These are phyloP conservation scores for Agrilus planipennis DNA, from an alignment of 1,140 invertebrate genomes.

Conservation along the genomic window DNA sequence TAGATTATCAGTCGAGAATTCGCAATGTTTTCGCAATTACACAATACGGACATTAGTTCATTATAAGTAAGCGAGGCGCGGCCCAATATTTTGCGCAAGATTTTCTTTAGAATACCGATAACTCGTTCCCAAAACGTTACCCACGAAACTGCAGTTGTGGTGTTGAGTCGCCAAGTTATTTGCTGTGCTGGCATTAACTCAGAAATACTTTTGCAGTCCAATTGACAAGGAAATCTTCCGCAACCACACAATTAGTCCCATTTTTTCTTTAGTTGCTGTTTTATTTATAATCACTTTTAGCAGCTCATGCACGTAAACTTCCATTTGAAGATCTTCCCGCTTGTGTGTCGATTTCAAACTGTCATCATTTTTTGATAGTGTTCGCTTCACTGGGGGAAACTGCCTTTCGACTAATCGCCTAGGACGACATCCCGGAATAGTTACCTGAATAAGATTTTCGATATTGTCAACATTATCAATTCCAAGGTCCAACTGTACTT, in stretches of 20 bases:
- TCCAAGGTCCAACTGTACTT: not conserved
- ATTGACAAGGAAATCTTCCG: not conserved
- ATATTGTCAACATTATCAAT: no score
- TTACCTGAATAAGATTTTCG: no score
- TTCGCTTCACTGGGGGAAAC: no score
- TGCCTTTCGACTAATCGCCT: no score
- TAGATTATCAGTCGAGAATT: slow-evolving; percentile 7
- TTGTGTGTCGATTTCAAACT: no score
- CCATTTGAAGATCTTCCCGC: no score
- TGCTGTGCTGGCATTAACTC: not conserved
- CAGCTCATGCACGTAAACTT: slow-evolving; percentile 27
- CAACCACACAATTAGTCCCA: slow-evolving; percentile 11
- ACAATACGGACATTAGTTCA: slow-evolving; percentile 5
- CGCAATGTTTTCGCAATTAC: slow-evolving; percentile 2
- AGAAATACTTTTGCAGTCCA: slow-evolving; percentile 4
- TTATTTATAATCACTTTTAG: slow-evolving; percentile 14
- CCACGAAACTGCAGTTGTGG: slow-evolving; percentile 31
- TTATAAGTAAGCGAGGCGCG: not conserved
- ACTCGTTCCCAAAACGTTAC: slow-evolving; percentile 31
- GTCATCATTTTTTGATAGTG: no score
- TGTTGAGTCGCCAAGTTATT: slow-evolving; percentile 34
- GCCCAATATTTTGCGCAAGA: slow-evolving; percentile 3
- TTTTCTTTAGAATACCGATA: slow-evolving; percentile 13
- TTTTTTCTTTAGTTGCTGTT: no score
- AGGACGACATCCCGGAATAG: no score